Base-by-base conservation (phyloP, 2,113 vertebrate species). In the Uria aalge region DNA sequence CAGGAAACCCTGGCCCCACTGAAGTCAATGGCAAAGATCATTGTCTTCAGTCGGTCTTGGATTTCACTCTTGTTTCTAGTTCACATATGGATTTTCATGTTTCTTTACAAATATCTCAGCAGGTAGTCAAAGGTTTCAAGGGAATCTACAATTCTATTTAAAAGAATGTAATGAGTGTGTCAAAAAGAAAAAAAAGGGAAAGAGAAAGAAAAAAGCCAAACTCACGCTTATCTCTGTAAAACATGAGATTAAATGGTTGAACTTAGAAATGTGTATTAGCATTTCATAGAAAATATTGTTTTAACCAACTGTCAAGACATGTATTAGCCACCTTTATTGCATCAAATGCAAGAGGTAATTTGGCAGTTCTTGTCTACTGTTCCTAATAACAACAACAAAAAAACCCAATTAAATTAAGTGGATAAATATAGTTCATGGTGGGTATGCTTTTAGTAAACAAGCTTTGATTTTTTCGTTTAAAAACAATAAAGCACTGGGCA, bases 121-220 rank as follows among this genome's bases (percentile, higher is more conserved):
- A 93, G 95, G 95, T 47, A 68, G 97, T 96, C 96, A 98, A 96
- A 98, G 93, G 94, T 96, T 97, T 87, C 83, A 96, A 95, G 94
- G 73, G 59, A 96, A 80, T 95, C 75, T 91, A 81, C 74, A 79
- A 22, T 43, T 94, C 69, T 90, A 8, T 91, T 96, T 85, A 68
- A 96, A 95, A 86, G 74, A 96, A 92, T 92, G 84, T 82, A 90
- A 85, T 92, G 87, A 95, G 53, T 91, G 66, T 83, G 84, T 78
- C 41, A 9, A 41, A 32, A 55, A 63, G 18, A 41, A 22, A 41
- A 29, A 38, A 64, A 15, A 36, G 41, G 15, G 8, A 45, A 26
- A 59, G 34, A 36, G 57, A 32, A 43, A 47, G 60, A 11, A 13
- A 36, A 47, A 83, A 34, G 12, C 24, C 38, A 87, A 94, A 85